Evolutionary conservation across 2,888 invertebrate genomes (phyloP).

Genomic region (Erebia epiphron): DNA sequence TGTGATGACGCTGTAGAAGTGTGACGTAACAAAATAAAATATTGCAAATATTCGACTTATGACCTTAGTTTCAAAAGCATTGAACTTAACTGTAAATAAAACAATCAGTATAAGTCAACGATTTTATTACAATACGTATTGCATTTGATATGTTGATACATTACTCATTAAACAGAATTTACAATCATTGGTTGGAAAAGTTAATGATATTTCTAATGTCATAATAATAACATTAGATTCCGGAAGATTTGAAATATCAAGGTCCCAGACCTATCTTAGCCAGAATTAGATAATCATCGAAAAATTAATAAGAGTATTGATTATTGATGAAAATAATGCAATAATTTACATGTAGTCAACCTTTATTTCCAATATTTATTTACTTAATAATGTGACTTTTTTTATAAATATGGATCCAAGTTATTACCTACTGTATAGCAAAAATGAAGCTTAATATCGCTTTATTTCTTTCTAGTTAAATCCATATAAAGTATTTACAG

Average conservation of each 20-base stretch:
- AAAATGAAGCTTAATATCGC: not conserved
- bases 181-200: slow-evolving; percentile 5
- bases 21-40: not conserved
- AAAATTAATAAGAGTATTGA: too few species aligned
- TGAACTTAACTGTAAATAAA: slow-evolving; percentile 15
- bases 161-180: slow-evolving; percentile 4
- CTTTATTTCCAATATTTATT: too few species aligned
- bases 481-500: not conserved
- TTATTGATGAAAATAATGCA: too few species aligned
- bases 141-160: slow-evolving; percentile 25
- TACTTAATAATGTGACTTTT: too few species aligned
- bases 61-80: not conserved
- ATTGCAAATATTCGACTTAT: not conserved
- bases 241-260: too few species aligned
- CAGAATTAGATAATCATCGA: too few species aligned
- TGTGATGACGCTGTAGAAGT: not conserved
- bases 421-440: not conserved
- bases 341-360: too few species aligned
- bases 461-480: not conserved
- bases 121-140: slow-evolving; percentile 31
- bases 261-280: too few species aligned
- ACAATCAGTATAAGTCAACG: slow-evolving; percentile 27
- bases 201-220: too few species aligned
- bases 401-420: not conserved
- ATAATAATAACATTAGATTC: too few species aligned